Evolutionary conservation across 2,113 vertebrate species (phyloP), one percentile per base, ranked within the genome.

Genomic region (Chunga burmeisteri): DNA sequence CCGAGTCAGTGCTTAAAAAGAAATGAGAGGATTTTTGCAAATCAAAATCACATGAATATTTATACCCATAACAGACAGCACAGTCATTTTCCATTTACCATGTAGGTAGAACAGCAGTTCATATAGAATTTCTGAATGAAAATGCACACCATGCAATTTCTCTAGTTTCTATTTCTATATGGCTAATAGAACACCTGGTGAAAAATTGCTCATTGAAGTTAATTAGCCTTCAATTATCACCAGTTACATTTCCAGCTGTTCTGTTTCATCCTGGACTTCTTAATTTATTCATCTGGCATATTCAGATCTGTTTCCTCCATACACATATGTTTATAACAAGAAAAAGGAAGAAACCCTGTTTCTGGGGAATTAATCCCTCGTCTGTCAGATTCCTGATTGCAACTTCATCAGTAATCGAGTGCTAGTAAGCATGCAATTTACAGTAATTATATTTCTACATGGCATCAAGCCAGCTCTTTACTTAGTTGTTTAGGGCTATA

Each of bases 231-330:
- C 66, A 72, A 7, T 94, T 95, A 89, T 82, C 73, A 87, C 77
- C 53, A 85, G 91, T 87, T 94, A 94, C 14, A 87, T 89, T 94
- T 94, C 93, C 94, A 96, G 93, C 93, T 97, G 95, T 87, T 97
- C 70, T 72, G 18, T 70, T 95, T 94, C 81, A 75, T 71, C 46
- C 27, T 91, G 86, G 83, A 72, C 27, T 13, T 89, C 81, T 91
- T 89, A 94, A 95, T 96, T 94, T 96, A 91, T 94, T 81, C 81
- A 82, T 89, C 58, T 68, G 71, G 18, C 53, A 46, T 46, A 85
- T 84, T 82, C 88, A 95, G 68, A 67, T 86, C 47, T 81, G 55
- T 79, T 95, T 84, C 17, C 53, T 82, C 56, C n/a, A 21, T 53
- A 93, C 16, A 47, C 52, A 59, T 82, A 56, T 50, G 55, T 49